Percentiles rank a stretch among this genome's conserved stretches.
Conservation (phyloP, 2,888 invertebrate species). For the Tanaodytes sp. region DNA sequence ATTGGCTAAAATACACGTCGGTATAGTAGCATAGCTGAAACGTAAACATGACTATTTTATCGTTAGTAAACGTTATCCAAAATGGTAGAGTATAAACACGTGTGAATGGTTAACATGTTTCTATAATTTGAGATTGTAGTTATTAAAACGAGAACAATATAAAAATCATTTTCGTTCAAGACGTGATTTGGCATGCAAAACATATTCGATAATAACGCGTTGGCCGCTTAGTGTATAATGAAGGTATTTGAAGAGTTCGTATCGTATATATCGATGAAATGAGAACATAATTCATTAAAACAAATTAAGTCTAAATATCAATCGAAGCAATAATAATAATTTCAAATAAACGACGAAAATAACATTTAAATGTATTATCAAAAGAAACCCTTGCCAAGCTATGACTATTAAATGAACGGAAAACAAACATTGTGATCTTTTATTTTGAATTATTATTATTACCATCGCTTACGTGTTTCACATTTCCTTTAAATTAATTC, state of each 20-base stretch:
- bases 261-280: neutral
- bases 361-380: no score
- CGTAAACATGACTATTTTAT: constrained; percentile 51
- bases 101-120: constrained; percentile 45
- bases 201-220: constrained; percentile 48
- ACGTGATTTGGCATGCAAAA: constrained; percentile 47
- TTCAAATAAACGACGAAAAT: constrained; percentile 1
- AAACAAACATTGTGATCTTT: no score
- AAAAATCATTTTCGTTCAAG: constrained; percentile 28
- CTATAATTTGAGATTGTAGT: constrained; percentile 36
- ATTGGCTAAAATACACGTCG: constrained; percentile 54
- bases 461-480: no score
- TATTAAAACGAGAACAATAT: constrained; percentile 41
- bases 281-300: no score
- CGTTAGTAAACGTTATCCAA: constrained; percentile 52
- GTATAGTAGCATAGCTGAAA: constrained; percentile 51
- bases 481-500: constrained; percentile 7
- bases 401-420: no score
- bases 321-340: constrained; percentile 18
- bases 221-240: constrained; percentile 31
- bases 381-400: no score
- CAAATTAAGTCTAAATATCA: no score
- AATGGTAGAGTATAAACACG: constrained; percentile 44
- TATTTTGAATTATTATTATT: constrained; percentile 34
- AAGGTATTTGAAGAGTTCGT: constrained; percentile 25